A percentile compares a stretch with the other conserved stretches of the same genome.
These are phyloP conservation scores for Choristoneura fumiferana DNA, from an alignment of 1,140 invertebrate species.

Conservation along the genomic window DNA sequence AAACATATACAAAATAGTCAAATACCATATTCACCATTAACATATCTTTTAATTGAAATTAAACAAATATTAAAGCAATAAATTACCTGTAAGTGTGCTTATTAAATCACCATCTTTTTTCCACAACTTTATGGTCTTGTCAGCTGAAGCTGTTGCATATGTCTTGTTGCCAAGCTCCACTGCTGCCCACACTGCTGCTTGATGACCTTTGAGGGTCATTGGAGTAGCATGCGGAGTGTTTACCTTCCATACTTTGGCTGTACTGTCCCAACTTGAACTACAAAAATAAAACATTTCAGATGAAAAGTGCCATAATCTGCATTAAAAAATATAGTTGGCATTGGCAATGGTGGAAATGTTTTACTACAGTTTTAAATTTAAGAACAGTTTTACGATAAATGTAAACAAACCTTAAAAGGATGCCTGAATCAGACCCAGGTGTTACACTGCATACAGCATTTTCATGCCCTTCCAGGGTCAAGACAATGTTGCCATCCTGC, in stretches of 20 bases:
- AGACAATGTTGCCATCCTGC: slow-evolving; percentile 79
- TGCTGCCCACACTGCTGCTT: slow-evolving; percentile 94
- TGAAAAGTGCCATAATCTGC: no score
- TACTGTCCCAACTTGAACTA: slow-evolving; percentile 95
- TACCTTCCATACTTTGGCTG: slow-evolving; percentile 89
- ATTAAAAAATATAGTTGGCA: no score
- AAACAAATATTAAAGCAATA: not conserved
- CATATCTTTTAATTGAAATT: no score
- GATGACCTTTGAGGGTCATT: slow-evolving; percentile 86
- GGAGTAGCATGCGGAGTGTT: slow-evolving; percentile 70
- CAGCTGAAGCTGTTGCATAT: slow-evolving; percentile 93
- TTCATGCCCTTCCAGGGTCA: slow-evolving; percentile 88
- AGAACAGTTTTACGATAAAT: not conserved
- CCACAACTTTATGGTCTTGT: slow-evolving; percentile 94
- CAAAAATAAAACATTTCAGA: slow-evolving; percentile 43
- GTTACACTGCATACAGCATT: slow-evolving; percentile 82
- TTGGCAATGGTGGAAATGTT: no score
- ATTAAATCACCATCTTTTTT: slow-evolving; percentile 79
- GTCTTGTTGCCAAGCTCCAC: slow-evolving; percentile 80
- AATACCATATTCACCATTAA: no score
- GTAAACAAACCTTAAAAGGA: slow-evolving; percentile 69
- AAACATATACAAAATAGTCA: no score
- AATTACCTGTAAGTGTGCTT: slow-evolving; percentile 72
- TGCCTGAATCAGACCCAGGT: slow-evolving; percentile 64
- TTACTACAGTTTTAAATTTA: no score